Evolutionary conservation across 2,797 vertebrate species (phyloP).

Genomic region (Aselliscus stoliczkanus): DNA sequence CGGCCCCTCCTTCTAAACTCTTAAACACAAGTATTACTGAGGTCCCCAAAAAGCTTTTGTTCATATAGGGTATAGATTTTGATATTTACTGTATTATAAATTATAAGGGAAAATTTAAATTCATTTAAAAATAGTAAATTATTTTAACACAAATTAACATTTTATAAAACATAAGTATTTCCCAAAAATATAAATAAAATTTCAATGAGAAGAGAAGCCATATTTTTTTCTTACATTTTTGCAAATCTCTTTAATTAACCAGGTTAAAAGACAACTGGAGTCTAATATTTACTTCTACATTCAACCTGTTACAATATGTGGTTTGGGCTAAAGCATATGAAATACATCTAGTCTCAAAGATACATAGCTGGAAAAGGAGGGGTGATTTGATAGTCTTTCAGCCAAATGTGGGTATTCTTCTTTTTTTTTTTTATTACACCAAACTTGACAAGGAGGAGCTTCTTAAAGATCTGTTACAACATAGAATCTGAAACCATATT

Average conservation of each 20-base stretch:
- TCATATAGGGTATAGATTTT: neutral
- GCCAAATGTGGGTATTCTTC: neutral
- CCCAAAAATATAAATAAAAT: neutral
- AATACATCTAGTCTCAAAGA: neutral
- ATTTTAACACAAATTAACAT: neutral
- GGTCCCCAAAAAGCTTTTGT: neutral
- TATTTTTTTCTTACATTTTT: constrained; percentile 4
- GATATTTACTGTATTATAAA: neutral
- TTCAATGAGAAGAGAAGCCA: neutral
- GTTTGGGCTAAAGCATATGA: neutral
- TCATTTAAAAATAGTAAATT: neutral
- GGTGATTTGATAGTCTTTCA: neutral
- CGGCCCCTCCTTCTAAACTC: constrained; percentile 5
- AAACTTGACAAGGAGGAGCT: neutral
- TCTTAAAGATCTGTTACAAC: neutral
- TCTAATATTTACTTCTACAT: neutral
- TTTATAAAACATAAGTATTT: constrained; percentile 3
- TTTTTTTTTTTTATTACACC: neutral
- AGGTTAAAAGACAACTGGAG: neutral
- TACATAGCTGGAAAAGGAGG: neutral
- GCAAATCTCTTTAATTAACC: neutral
- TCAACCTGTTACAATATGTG: neutral
- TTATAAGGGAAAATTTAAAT: neutral
- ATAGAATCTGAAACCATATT: neutral
- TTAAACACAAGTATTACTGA: neutral